A percentile compares a stretch with the other conserved stretches of the same genome.
phyloP scores from a whole-genome alignment of 2,888 invertebrate species.

The Idaea straminata region DNA sequence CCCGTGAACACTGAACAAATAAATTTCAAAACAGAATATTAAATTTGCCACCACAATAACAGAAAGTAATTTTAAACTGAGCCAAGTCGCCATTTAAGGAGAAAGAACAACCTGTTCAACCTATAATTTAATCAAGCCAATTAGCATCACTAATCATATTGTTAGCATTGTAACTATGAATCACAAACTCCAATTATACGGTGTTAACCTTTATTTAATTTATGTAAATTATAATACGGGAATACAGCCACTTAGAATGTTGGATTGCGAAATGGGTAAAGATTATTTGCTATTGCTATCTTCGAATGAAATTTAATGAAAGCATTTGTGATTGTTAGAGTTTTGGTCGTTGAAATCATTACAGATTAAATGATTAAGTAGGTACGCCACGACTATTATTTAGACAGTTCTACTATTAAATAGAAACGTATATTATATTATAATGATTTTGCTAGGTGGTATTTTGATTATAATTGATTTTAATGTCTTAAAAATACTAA shows the following conservation, averaged over 20 bases:
- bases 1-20: not conserved
- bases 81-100: not conserved
- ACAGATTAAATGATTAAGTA: not conserved
- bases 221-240: slow-evolving; percentile 59
- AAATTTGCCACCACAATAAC: slow-evolving; percentile 13
- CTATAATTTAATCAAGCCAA: slow-evolving; percentile 45
- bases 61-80: slow-evolving; percentile 40
- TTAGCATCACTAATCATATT: slow-evolving; percentile 61
- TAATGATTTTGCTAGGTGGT: no score
- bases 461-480: no score
- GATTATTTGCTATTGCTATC: slow-evolving; percentile 30
- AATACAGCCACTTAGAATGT: slow-evolving; percentile 32
- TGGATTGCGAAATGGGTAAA: slow-evolving; percentile 36
- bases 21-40: not conserved
- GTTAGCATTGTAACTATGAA: slow-evolving; percentile 50
- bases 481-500: no score
- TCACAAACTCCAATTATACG: slow-evolving; percentile 53
- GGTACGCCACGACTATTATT: no score
- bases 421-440: no score
- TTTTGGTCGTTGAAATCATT: not conserved
- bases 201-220: slow-evolving; percentile 58
- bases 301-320: not conserved
- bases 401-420: no score
- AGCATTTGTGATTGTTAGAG: not conserved
- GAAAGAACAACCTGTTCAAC: slow-evolving; percentile 38